Percentiles rank a stretch among this genome's conserved stretches.
Evolutionary conservation across 2,888 invertebrate species (phyloP).

Genomic region (Drosophila percnosoma): DNA sequence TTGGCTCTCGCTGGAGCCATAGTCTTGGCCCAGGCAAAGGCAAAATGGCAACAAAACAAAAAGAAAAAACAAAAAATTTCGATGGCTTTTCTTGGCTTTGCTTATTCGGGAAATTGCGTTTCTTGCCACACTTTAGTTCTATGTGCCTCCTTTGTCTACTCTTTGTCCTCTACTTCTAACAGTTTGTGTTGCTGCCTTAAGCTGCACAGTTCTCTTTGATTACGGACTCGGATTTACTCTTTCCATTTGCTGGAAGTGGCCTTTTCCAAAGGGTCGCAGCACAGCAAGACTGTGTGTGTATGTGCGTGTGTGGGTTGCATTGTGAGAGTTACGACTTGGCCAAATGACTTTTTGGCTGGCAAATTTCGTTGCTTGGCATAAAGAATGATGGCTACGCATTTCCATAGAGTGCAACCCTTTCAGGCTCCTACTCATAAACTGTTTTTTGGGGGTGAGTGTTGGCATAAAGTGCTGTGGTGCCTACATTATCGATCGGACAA

Average conservation of each 20-base stretch:
- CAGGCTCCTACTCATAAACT: conserved; percentile 40
- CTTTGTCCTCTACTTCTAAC: neutral
- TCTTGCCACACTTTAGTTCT: conserved; percentile 37
- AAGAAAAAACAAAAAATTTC: conserved; percentile 12
- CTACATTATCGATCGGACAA: conserved; percentile 10
- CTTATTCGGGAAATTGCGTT: conserved; percentile 70
- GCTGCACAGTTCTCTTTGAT: conserved; percentile 62
- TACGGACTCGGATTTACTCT: conserved; percentile 35
- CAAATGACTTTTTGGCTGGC: conserved; percentile 65
- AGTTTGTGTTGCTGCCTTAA: conserved; percentile 49
- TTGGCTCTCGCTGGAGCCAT: conserved; percentile 26
- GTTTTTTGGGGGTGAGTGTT: neutral
- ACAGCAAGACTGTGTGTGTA: conserved; percentile 11
- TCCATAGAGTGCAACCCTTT: conserved; percentile 31
- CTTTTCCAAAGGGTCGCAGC: conserved; percentile 35
- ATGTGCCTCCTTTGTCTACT: conserved; percentile 8
- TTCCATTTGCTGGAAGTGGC: conserved; percentile 15
- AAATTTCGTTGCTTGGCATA: conserved; percentile 45
- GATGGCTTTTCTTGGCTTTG: conserved; percentile 65
- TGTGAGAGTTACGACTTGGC: conserved; percentile 61
- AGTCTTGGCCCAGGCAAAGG: conserved; percentile 43
- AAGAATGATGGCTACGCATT: conserved; percentile 48
- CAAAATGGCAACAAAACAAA: conserved; percentile 6
- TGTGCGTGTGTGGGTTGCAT: conserved; percentile 45
- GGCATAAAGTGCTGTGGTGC: conserved; percentile 1